phyloP scores from a whole-genome alignment of 1,140 invertebrate genomes.

The Drosophila sulfurigaster region DNA sequence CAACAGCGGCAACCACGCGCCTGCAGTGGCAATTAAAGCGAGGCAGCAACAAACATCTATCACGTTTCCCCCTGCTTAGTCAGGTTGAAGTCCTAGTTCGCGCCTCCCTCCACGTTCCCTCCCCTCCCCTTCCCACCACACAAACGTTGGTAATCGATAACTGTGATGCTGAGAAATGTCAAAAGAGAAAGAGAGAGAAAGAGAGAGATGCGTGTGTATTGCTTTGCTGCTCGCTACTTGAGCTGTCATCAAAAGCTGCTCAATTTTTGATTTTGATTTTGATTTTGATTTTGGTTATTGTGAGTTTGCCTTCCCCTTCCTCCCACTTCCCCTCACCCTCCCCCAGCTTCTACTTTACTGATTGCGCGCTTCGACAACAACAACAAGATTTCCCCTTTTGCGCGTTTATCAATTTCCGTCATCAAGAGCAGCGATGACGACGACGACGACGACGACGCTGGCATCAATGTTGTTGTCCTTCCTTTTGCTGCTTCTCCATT shows the following conservation, averaged over 20 bases:
- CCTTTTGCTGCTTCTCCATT: neutral
- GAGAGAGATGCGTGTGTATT: neutral
- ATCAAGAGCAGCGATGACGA: slow-evolving; percentile 57
- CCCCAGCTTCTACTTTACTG: slow-evolving; percentile 21
- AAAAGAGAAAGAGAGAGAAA: too few relatives aligned
- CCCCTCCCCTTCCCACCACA: too few relatives aligned
- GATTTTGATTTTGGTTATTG: slow-evolving; percentile 77
- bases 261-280: slow-evolving; percentile 80
- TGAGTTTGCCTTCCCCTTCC: slow-evolving; percentile 18
- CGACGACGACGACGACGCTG: slow-evolving; percentile 23
- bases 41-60: slow-evolving; percentile 16
- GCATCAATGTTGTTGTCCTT: slow-evolving; percentile 46
- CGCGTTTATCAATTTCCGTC: slow-evolving; percentile 83
- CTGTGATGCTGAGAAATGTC: neutral
- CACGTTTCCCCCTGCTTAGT: slow-evolving; percentile 1
- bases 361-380: slow-evolving; percentile 54
- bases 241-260: slow-evolving; percentile 83
- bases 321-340: too few relatives aligned
- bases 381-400: slow-evolving; percentile 58
- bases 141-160: slow-evolving; percentile 38
- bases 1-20: neutral
- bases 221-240: slow-evolving; percentile 47
- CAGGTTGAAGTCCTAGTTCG: slow-evolving; percentile 15
- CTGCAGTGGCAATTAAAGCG: slow-evolving; percentile 48
- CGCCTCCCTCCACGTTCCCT: too few relatives aligned